A percentile compares a stretch with the other conserved stretches of the same genome.
Conservation (phyloP, 2,888 invertebrate genomes). For the Cryptosula pallasiana region DNA sequence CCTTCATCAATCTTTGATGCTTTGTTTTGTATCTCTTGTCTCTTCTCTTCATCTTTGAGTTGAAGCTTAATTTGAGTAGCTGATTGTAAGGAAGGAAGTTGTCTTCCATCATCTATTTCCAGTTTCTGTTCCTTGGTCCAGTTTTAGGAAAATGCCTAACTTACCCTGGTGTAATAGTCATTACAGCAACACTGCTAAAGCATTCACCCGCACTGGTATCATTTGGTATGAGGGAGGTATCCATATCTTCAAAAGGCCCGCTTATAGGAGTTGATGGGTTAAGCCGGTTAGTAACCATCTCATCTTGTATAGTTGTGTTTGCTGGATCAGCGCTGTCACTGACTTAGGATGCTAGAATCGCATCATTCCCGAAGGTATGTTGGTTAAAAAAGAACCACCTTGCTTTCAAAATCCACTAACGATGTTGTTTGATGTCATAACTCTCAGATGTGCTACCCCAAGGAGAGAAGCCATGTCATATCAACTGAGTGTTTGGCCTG, state of each 20-base stretch:
- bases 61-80: not conserved
- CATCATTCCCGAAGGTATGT: not conserved
- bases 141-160: not conserved
- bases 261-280: not conserved
- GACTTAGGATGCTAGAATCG: not conserved
- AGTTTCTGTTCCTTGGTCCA: not conserved
- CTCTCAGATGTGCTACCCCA: not conserved
- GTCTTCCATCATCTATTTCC: not conserved
- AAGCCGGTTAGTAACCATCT: not conserved
- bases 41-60: not conserved
- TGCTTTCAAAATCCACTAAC: not conserved
- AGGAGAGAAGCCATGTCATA: constrained; percentile 39
- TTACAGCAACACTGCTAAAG: not conserved
- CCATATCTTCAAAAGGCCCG: not conserved
- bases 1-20: not conserved
- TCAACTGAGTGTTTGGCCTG: constrained; percentile 46
- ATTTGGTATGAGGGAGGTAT: not conserved
- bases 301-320: not conserved
- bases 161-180: not conserved
- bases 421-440: not conserved
- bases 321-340: not conserved
- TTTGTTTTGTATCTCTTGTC: not conserved
- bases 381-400: not conserved
- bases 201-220: no score
- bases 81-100: not conserved